Base-by-base conservation (phyloP, 1,140 invertebrate species). In the Trypoxylus dichotomus region DNA sequence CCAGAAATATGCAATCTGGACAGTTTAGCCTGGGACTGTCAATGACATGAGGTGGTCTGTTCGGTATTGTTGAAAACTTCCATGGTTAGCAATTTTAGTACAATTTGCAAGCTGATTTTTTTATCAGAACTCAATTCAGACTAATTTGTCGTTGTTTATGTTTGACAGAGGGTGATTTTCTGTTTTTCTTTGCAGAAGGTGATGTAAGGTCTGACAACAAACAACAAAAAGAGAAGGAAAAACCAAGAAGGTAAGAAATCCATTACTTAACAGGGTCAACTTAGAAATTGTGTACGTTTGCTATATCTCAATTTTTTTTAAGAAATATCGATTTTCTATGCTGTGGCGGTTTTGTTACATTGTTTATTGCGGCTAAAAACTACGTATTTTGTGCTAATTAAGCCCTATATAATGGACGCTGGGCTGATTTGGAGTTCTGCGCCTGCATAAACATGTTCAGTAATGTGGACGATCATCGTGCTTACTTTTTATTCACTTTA, bases 121-220 rank as follows among this genome's bases (percentile, higher is more conserved):
- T 24, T 32, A 73, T 84, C 81, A 88, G 86, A 90, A 90, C 89
- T 89, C 89, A 89, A 90, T 90, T 90, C 89, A 90, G 89, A 90
- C 89, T 90, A 90, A 86, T 90, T 88, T 90, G 86, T 85, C 81
- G 85, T 85, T 88, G 87, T 85, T 86, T 78, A 47, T 73, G 37
- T 6, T 43, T 42, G 15, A 19, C 37, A 13, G 74, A 54, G 74
- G 24, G 74, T 75, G 74, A 68, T 76, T 37, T 76, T 76, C 21
- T 24, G 37, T 58, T 32, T 60, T 63, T 29, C 27, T 21, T 68
- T 72, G 2, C 32, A 77, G 78, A 79, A 58, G 47, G 47, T 21
- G 72, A 75, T 37, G 15, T 7, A 73, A 76, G 54, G 21, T 58
- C 74, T 6, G 78, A 79, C 13, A 79, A 58, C 77, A 54, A 58